Evolutionary conservation across 2,888 invertebrate genomes (phyloP).

Genomic region (Sicus ferrugineus): DNA sequence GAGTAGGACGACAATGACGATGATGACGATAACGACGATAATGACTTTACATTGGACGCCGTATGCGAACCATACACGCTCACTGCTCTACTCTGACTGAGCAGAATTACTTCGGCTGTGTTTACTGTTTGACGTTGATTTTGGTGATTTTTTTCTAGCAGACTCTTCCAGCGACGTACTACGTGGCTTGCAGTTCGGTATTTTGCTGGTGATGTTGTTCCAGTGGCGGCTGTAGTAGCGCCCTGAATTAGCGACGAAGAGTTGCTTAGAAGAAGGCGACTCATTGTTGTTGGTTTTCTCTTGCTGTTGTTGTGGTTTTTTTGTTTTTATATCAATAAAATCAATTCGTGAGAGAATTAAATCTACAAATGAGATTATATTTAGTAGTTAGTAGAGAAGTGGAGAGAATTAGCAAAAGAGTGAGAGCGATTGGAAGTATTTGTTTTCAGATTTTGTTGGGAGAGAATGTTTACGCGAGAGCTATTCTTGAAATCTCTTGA

Average conservation of each 20-base stretch:
- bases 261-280: constrained; percentile 53
- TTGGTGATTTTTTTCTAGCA: constrained; percentile 47
- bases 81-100: constrained; percentile 53
- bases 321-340: no score
- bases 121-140: constrained; percentile 44
- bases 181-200: constrained; percentile 45
- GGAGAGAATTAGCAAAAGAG: no score
- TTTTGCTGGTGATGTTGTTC: constrained; percentile 40
- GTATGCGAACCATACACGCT: constrained; percentile 46
- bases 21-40: constrained; percentile 15
- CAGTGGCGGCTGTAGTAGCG: constrained; percentile 33
- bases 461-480: no score
- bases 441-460: no score
- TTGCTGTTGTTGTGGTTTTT: no score
- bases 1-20: constrained; percentile 26
- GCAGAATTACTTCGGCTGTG: constrained; percentile 35
- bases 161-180: constrained; percentile 60
- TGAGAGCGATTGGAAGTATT: no score
- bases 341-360: no score
- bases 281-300: constrained; percentile 45
- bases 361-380: no score
- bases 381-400: no score
- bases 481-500: no score
- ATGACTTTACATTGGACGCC: constrained; percentile 32
- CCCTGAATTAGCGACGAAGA: constrained; percentile 46